phyloP scores from a whole-genome alignment of 2,797 vertebrate genomes.

The Podargus strigoides region DNA sequence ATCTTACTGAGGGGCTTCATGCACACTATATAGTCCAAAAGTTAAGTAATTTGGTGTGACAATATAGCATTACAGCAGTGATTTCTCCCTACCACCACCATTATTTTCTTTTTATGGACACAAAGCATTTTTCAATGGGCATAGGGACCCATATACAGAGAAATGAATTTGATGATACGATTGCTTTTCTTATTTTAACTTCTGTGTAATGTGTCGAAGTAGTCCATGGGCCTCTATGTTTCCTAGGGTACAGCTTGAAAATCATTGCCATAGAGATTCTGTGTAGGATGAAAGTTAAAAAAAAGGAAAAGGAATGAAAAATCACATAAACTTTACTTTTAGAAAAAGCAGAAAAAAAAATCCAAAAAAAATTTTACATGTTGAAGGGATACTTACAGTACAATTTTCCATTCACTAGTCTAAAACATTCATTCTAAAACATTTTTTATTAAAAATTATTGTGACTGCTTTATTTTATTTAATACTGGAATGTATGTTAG shows the following conservation, averaged over 20 bases:
- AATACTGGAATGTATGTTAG: not conserved
- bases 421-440: too few relatives aligned
- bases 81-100: rapidly evolving
- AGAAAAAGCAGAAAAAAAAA: not conserved
- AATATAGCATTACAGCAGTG: not conserved
- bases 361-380: not conserved
- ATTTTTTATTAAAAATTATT: not conserved
- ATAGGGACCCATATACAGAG: not conserved
- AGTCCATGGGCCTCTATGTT: not conserved
- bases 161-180: not conserved
- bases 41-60: not conserved
- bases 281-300: not conserved
- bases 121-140: not conserved
- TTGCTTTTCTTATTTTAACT: not conserved
- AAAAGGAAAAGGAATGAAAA: not conserved
- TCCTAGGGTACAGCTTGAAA: not conserved
- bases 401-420: not conserved
- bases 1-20: not conserved
- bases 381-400: not conserved
- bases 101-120: not conserved
- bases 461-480: not conserved
- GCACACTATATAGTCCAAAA: not conserved
- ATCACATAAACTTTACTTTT: not conserved
- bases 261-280: not conserved
- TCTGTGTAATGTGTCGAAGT: not conserved